Evolutionary conservation across 2,888 invertebrate genomes (phyloP), one percentile per base, ranked within the genome.

Genomic region (Ditula angustiorana): DNA sequence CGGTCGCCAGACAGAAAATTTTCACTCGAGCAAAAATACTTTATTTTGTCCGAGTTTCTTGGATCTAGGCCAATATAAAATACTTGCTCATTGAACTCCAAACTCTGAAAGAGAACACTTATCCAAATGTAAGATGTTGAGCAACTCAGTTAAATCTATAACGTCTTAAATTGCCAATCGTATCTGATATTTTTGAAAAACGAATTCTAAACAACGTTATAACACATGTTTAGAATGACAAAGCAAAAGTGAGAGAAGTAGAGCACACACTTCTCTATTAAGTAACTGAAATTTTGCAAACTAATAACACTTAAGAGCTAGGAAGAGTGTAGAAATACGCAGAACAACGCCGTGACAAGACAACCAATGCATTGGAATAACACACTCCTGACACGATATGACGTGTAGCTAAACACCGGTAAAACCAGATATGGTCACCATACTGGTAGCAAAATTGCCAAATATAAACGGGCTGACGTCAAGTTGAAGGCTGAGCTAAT

Each of bases 11-110:
- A 49, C 4, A 47, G n/a, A 49, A n/a, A 16, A 28, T 50, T 35
- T 60, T 26, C 59, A 50, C 13, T 50, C 30, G 16, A 23, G 33
- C 16, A 24, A 35, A 58, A 57, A 50, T 41, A 50, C 28, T 49
- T 33, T 44, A 26, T 41, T 49, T 28, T 19, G 41, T 41, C 11
- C 30, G 4, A 16, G 41, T 23, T 57, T 58, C 41, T 58, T 63
- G 57, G 44, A 63, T 52, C 4, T 35, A 35, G 44, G 57, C 63
- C 63, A 63, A 46, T 28, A 28, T 30, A 44, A 41, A 56, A 41
- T 26, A n/a, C n/a, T n/a, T n/a, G 10, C 41, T 46, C 23, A 33
- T 35, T 46, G 26, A 41, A 57, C n/a, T 21, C 21, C n/a, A 46
- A 8, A 57, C 19, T 23, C 26, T 16, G 19, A 24, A 16, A 13